Conservation (phyloP, 2,797 vertebrate genomes). For the Pteropus rufus region DNA sequence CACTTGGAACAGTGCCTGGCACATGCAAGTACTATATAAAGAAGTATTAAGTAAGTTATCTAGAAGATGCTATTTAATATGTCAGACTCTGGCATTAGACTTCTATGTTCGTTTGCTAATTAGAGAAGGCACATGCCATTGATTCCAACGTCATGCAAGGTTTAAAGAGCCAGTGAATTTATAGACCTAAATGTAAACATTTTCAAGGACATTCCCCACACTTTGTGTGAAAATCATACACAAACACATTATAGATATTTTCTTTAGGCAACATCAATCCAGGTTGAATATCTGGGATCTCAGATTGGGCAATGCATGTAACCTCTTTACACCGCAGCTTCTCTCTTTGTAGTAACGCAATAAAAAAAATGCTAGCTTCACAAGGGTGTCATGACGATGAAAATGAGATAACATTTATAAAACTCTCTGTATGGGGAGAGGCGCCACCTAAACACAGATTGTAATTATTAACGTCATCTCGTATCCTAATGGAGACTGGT, state of each 20-base stretch:
- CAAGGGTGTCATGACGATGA: constrained; percentile 50
- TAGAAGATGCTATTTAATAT: background rate
- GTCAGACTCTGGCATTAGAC: background rate
- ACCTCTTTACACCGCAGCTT: background rate
- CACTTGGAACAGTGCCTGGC: background rate
- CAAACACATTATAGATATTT: background rate
- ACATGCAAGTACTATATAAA: background rate
- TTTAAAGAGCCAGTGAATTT: background rate
- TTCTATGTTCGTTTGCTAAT: background rate
- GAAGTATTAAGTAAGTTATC: background rate
- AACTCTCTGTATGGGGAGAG: constrained; percentile 28
- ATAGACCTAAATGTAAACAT: background rate
- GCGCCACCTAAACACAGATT: constrained; percentile 45
- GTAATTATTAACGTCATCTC: constrained; percentile 56
- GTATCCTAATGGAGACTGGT: constrained; percentile 37
- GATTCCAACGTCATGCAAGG: background rate
- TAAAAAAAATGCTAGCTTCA: constrained; percentile 47
- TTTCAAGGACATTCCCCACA: background rate
- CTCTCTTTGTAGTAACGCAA: background rate
- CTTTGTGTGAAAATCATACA: background rate
- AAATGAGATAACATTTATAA: constrained; percentile 54
- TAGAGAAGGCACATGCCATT: background rate
- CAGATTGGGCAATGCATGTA: background rate
- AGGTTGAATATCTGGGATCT: background rate
- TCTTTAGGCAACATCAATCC: constrained; percentile 6